phyloP scores from a whole-genome alignment of 2,888 invertebrate species.

The Odontocolon sp. region DNA sequence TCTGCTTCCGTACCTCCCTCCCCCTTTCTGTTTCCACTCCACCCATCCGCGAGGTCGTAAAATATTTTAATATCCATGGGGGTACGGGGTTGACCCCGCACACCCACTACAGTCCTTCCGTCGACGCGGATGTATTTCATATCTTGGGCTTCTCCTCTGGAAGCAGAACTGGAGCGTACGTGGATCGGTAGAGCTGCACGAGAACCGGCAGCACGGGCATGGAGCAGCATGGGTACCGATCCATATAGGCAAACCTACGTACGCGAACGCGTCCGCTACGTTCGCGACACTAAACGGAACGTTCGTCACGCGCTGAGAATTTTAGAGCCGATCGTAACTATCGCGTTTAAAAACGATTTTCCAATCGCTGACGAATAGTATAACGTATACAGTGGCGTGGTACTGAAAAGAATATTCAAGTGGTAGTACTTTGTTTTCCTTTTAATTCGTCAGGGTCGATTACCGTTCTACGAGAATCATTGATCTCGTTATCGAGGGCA shows the following conservation, averaged over 20 bases:
- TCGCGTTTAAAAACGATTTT: conserved; percentile 25
- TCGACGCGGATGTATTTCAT: conserved; percentile 26
- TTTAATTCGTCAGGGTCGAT: neutral
- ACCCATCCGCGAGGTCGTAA: conserved; percentile 42
- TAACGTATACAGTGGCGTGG: neutral
- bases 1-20: conserved; percentile 3
- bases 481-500: neutral
- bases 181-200: neutral
- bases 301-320: conserved; percentile 19
- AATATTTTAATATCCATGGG: conserved; percentile 50
- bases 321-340: conserved; percentile 41
- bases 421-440: neutral
- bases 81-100: neutral
- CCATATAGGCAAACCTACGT: neutral
- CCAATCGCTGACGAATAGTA: conserved; percentile 10
- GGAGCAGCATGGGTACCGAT: neutral
- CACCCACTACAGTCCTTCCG: neutral
- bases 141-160: conserved; percentile 26
- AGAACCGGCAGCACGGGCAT: neutral
- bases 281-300: conserved; percentile 30
- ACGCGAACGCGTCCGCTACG: neutral
- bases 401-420: neutral
- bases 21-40: too few relatives aligned
- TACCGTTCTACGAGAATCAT: neutral
- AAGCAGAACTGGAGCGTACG: neutral